A percentile compares a stretch with the other conserved stretches of the same genome.
Conservation (phyloP, 2,888 invertebrate genomes). For the Theretra japonica region DNA sequence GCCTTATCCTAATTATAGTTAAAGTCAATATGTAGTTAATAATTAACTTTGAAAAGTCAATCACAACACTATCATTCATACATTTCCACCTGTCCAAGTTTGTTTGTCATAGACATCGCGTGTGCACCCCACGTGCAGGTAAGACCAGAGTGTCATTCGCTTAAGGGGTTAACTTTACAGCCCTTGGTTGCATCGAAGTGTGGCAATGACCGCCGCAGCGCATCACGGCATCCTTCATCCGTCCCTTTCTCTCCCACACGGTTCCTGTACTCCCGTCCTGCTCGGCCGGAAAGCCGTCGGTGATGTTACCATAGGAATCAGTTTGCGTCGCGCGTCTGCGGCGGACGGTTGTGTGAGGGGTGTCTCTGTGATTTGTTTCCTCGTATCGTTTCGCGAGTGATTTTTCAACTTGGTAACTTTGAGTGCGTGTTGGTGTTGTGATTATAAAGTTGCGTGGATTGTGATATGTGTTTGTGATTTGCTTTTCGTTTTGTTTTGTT, state of each 20-base stretch:
- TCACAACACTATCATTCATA: too few species aligned
- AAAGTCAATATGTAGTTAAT: too few species aligned
- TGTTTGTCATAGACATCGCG: constrained; percentile 9
- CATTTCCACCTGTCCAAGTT: neutral
- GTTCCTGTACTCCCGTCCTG: constrained; percentile 57
- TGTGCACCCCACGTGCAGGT: constrained; percentile 14
- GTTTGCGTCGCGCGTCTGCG: constrained; percentile 70
- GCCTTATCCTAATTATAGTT: too few species aligned
- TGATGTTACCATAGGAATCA: constrained; percentile 68
- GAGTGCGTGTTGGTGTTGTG: constrained; percentile 19
- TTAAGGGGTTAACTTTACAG: constrained; percentile 25
- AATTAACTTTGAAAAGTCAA: too few species aligned
- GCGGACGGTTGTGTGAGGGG: constrained; percentile 53
- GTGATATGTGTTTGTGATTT: constrained; percentile 14
- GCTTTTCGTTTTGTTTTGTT: neutral
- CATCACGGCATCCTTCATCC: constrained; percentile 66
- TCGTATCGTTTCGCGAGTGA: constrained; percentile 33
- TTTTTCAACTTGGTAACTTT: constrained; percentile 22
- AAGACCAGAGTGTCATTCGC: constrained; percentile 17
- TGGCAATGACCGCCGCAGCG: constrained; percentile 82
- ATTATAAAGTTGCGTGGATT: constrained; percentile 10
- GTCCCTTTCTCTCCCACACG: constrained; percentile 54
- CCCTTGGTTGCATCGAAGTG: constrained; percentile 38
- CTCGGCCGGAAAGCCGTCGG: constrained; percentile 72
- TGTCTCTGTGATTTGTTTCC: constrained; percentile 50